These are phyloP conservation scores for Coelopa frigida DNA, from an alignment of 1,140 invertebrate species.

Conservation along the genomic window DNA sequence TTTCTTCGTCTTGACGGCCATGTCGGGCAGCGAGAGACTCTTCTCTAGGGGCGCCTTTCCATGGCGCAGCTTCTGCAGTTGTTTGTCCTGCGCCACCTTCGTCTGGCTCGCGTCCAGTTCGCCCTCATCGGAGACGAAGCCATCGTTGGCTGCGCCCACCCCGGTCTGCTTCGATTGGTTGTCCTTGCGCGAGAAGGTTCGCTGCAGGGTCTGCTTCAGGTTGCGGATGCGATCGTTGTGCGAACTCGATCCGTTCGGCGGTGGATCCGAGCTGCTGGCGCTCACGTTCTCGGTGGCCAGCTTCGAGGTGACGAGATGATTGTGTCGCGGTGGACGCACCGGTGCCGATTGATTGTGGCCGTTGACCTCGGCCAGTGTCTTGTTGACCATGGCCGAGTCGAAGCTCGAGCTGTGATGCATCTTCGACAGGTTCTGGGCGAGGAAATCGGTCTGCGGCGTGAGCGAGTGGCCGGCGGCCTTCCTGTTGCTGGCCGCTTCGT, in stretches of 20 bases:
- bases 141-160: constrained; percentile 51
- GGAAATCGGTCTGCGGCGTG: constrained; percentile 41
- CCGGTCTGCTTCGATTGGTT: constrained; percentile 44
- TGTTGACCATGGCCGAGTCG: constrained; percentile 8
- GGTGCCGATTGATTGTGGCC: constrained; percentile 16
- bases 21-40: constrained; percentile 74
- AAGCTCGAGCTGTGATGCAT: constrained; percentile 13
- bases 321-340: constrained; percentile 37
- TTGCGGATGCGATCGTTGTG: constrained; percentile 40
- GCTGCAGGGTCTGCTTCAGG: constrained; percentile 48
- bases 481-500: constrained; percentile 2
- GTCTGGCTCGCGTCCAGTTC: constrained; percentile 14
- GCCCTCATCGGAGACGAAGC: constrained; percentile 48
- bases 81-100: constrained; percentile 3
- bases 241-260: neutral
- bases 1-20: constrained; percentile 65
- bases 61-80: constrained; percentile 9
- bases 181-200: constrained; percentile 50
- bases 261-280: neutral
- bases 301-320: constrained; percentile 25
- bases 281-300: constrained; percentile 8
- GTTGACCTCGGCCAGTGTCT: constrained; percentile 5
- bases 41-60: constrained; percentile 61
- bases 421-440: constrained; percentile 30
- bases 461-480: constrained; percentile 2